phyloP scores from a whole-genome alignment of 2,888 invertebrate species.

The Melitaea athalia region DNA sequence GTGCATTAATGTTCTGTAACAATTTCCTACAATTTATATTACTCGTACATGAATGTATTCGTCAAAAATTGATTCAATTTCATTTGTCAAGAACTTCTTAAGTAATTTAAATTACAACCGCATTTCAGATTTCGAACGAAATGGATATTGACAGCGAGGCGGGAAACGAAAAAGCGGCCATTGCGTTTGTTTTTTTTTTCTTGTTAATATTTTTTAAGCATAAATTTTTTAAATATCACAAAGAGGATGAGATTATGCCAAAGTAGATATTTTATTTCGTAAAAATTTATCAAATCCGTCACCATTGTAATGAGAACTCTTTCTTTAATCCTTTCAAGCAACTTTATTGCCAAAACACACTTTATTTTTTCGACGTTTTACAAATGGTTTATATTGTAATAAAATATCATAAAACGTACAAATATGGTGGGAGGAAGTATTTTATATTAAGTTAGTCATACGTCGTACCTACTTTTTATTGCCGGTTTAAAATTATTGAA shows the following conservation, averaged over 20 bases:
- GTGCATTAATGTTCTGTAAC: constrained; percentile 12
- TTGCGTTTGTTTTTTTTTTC: constrained; percentile 60
- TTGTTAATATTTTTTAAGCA: too few species aligned
- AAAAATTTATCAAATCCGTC: constrained; percentile 35
- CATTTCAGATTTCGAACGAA: constrained; percentile 31
- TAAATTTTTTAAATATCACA: constrained; percentile 54
- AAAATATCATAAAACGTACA: constrained; percentile 25
- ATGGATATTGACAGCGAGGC: constrained; percentile 65
- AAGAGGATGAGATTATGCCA: constrained; percentile 54
- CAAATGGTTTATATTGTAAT: constrained; percentile 33
- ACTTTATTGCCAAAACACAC: constrained; percentile 31
- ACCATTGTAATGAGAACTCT: constrained; percentile 30
- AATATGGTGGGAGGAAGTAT: constrained; percentile 23
- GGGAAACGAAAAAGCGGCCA: constrained; percentile 61
- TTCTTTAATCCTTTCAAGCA: constrained; percentile 30
- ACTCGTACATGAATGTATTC: neutral
- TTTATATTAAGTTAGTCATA: constrained; percentile 21
- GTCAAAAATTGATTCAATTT: neutral
- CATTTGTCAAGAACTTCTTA: constrained; percentile 9
- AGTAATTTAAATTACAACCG: constrained; percentile 19
- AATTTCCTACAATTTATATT: constrained; percentile 1
- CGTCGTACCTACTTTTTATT: constrained; percentile 21
- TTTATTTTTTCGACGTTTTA: constrained; percentile 33
- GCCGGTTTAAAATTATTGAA: constrained; percentile 5
- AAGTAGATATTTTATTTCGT: constrained; percentile 46